phyloP scores from a whole-genome alignment of 2,888 invertebrate genomes.

The Synanthedon vespiformis region DNA sequence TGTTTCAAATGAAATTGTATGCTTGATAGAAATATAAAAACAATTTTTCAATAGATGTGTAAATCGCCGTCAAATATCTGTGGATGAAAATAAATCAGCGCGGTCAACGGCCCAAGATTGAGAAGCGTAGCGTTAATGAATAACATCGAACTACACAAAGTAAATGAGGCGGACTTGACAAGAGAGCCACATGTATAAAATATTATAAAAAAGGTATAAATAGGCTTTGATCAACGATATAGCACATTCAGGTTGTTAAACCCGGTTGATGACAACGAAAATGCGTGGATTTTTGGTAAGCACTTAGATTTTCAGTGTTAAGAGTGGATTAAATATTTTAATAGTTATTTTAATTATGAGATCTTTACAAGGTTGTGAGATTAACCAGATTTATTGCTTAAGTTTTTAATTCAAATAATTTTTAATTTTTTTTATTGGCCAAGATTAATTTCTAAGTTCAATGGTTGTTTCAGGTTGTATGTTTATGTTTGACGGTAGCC shows the following conservation, averaged over 20 bases:
- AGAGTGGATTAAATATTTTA: not conserved
- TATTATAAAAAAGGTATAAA: conserved; percentile 62
- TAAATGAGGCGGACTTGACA: conserved; percentile 47
- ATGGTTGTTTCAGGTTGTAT: conserved; percentile 37
- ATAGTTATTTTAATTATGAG: too few species aligned
- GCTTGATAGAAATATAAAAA: too few species aligned
- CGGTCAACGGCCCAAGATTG: conserved; percentile 28
- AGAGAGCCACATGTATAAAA: conserved; percentile 40
- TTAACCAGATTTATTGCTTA: too few species aligned
- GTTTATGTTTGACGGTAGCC: conserved; percentile 38
- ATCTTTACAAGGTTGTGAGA: too few species aligned
- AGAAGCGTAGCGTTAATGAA: conserved; percentile 43
- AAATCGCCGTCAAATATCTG: not conserved
- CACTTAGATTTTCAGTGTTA: conserved; percentile 6
- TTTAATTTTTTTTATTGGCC: too few species aligned
- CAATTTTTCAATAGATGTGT: not conserved
- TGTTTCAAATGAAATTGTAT: not conserved
- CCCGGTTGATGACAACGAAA: conserved; percentile 42
- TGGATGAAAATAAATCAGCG: conserved; percentile 10
- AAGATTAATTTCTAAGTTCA: not conserved
- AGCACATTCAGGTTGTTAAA: conserved; percentile 49
- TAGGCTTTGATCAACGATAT: conserved; percentile 41
- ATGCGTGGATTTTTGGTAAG: conserved; percentile 57
- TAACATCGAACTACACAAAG: conserved; percentile 43
- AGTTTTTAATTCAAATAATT: too few species aligned